Base-by-base conservation (phyloP, 1,140 invertebrate species). In the Megalonaias nervosa region DNA sequence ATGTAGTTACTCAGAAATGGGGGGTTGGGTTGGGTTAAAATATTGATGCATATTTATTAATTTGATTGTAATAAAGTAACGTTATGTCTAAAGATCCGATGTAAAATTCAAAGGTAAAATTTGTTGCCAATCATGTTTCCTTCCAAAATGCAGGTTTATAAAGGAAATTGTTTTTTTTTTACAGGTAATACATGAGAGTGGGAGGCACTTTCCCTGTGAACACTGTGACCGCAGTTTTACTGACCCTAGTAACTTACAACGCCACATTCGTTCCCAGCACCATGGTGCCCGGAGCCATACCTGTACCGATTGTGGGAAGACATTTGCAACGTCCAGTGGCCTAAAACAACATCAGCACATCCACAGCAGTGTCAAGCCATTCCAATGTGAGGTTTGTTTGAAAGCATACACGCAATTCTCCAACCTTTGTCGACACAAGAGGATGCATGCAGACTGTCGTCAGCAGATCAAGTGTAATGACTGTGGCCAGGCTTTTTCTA, bases 301-400 rank as follows among this genome's bases (percentile, higher is more conserved):
- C 74, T 99, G 98, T 90, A 94, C 95, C 67, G 97, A 99, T 92
- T 99, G 98, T 91, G 98, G 98, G 70, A 99, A 99, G 92, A 98
- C 97, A 65, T 99, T 99, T 91, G 97, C 95, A 13, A 98, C 97
- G 21, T 97, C 96, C 67, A 98, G 97, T 64, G 99, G 99, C 16
- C 93, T 99, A 57, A 99, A 99, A 91, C 99, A 99, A 90, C 99
- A 99, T 92, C 97, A 97, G 31, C 98, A 99, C 92, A 99, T 99
- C 79, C 99, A 99, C 92, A 98, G 96, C 85, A 98, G 96, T 85
- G 95, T 99, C 67, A 99, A 99, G 91, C 99, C 98, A 3, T 99
- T 99, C 91, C 95, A 96, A 92, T 93, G 92, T 82, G 90, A 92
- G 79, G 89, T 90, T 59, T 91, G 91, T 89, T 94, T 94, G 76